Evolutionary conservation across 2,888 invertebrate genomes (phyloP), one percentile per base, ranked within the genome.

Genomic region (Aspidiotus rigidus): DNA sequence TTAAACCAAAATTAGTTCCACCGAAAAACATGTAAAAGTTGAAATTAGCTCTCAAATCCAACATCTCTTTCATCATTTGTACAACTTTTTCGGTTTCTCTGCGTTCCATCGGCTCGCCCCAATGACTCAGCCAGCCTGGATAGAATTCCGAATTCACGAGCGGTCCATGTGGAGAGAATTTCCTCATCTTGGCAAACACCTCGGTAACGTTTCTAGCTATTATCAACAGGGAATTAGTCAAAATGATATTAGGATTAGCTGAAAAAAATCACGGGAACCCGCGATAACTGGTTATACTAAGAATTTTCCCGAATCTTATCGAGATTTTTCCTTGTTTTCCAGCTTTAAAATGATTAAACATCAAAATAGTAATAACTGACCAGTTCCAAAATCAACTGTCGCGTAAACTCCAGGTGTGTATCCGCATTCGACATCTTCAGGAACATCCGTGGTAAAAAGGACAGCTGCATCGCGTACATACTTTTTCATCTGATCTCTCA

Each of bases 11-110:
- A 76, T 90, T 93, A 0, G 90, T 89, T 62, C 95, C 94, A 13
- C 95, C 95, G 75, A 86, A 87, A 79, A 93, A 93, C 88, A 95
- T 91, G 77, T 94, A 96, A 74, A 94, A 85, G 75, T 92, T 95
- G 53, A 94, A 85, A 62, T 87, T 85, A 8, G 83, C 83, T 69
- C 79, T 79, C 8, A 70, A 40, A 0, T 80, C 77, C 1, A 88
- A 75, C 81, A 88, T 84, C 2, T 81, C 77, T 3, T 82, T 81
- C 40, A 82, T 79, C 0, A 82, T 5, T 76, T 74, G 0, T 84
- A 80, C 11, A 0, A 84, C 81, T 17, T 76, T 74, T 0, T 83
- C 83, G 44, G 79, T 80, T 61, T 84, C 83, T 73, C 88, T 83
- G 42, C 79, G 80, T 61, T 84, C 83, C 74, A 28, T 28, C 28